Evolutionary conservation across 1,140 invertebrate genomes (phyloP).

Genomic region (Drosophila kurseongensis): DNA sequence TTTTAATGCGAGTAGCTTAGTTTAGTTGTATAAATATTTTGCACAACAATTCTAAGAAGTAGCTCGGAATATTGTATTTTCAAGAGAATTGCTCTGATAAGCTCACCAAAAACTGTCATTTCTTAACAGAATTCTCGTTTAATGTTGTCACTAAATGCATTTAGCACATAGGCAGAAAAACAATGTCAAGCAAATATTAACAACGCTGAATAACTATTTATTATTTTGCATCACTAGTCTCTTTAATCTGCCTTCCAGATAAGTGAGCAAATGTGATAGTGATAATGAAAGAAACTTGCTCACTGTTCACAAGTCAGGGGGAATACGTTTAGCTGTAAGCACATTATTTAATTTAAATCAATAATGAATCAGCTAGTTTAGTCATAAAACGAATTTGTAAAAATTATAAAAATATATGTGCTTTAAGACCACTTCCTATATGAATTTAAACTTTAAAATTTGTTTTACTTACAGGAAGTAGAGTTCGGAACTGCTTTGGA

Average conservation of each 20-base stretch:
- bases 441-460: neutral
- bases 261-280: neutral
- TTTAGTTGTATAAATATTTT: no score
- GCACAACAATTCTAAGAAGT: no score
- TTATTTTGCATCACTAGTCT: neutral
- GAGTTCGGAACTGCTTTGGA: conserved; percentile 85
- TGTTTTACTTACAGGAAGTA: conserved; percentile 78
- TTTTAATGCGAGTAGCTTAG: no score
- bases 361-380: neutral
- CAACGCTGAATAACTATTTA: conserved; percentile 4
- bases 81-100: neutral
- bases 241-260: neutral
- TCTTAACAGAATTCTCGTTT: neutral
- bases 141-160: neutral
- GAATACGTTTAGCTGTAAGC: neutral
- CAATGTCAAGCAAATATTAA: conserved; percentile 9
- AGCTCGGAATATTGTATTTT: no score
- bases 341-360: neutral
- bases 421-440: neutral
- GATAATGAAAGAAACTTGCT: neutral
- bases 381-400: neutral
- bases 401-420: neutral
- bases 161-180: conserved; percentile 15
- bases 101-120: neutral
- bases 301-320: neutral